Evolutionary conservation across 1,140 invertebrate genomes (phyloP), one percentile per base, ranked within the genome.

Genomic region (Diabrotica virgifera): DNA sequence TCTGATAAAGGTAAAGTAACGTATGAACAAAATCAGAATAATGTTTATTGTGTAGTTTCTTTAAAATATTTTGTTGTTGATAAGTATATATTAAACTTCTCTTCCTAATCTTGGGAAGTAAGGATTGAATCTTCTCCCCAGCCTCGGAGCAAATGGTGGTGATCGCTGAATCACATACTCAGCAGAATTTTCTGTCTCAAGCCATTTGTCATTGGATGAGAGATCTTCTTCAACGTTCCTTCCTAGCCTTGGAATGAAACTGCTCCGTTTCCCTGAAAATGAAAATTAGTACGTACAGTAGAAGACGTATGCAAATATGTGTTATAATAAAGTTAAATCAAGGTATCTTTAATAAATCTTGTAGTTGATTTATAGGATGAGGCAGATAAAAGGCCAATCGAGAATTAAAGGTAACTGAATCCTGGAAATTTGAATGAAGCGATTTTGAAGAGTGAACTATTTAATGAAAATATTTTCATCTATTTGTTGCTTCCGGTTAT

Each of bases 71-170:
- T 14, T 56, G 4, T 14, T 6, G 5, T 6, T 36, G 11, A 12
- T 11, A 56, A 35, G 11, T 36, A n/a, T 14, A 52, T 5, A 12
- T 62, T 53, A 61, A 14, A 53, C n/a, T 12, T 62, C 60, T 14
- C 51, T 53, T 8, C 60, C 60, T 38, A 62, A 54, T 62, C 60
- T 13, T 54, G 60, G 51, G 5, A 36, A 36, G 38, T 62, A 62
- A 36, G 52, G 36, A 14, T 12, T 37, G 9, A 36, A 36, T 14
- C 60, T 36, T 62, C 40, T 57, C 24, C 62, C 62, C 11, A 63
- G 11, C 13, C 62, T n/a, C 11, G 62, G 62, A 37, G 62, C 62
- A 38, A 63, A 63, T n/a, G 62, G 62, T 40, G 62, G 62, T 35
- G 62, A 63, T 52, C 62, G 57, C 46, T 63, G 36, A 13, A 52